Evolutionary conservation across 1,140 invertebrate genomes (phyloP), one percentile per base, ranked within the genome.

Genomic region (Scaptomyza pallida): DNA sequence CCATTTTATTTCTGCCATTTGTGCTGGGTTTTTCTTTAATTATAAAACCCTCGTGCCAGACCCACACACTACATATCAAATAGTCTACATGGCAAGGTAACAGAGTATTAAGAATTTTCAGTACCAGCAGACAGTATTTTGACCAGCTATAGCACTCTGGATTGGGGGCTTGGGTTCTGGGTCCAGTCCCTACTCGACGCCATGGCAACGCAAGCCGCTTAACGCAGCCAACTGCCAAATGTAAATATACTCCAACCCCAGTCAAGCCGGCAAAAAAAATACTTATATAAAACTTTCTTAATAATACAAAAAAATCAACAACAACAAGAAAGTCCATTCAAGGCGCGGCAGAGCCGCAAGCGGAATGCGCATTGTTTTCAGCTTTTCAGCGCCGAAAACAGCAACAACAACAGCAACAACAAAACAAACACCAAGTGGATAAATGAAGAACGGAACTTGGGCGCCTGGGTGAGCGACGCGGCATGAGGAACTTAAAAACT

Each of bases 191-290:
- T 54, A 45, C 54, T 37, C 35, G 71, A 10, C 52, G 45, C 77
- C 73, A 75, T 86, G 71, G 80, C 64, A 85, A 85, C 80, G 57
- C 80, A 85, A 85, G 80, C 80, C 72, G 80, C 80, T 85, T 85
- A 85, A 85, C 80, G 81, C 80, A 80, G 73, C 81, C 81, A 74
- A 85, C 80, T 85, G 80, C 80, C 80, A 86, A 85, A 85, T 85
- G 80, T 85, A 85, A 85, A 85, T 85, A 86, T 86, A 80, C 81
- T 86, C 81, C 72, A 80, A 65, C 74, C 74, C 78, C 51, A 45
- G 52, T 43, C 47, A 50, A 64, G 64, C 72, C 80, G 65, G 76
- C 60, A 72, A 69, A 83, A 86, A 83, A 86, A 86, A 80, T 47
- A 48, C 56, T 60, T 67, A 86, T 77, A 86, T 86, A 86, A 85